Evolutionary conservation across 2,797 vertebrate genomes (phyloP).

Genomic region (Glossophaga mutica): DNA sequence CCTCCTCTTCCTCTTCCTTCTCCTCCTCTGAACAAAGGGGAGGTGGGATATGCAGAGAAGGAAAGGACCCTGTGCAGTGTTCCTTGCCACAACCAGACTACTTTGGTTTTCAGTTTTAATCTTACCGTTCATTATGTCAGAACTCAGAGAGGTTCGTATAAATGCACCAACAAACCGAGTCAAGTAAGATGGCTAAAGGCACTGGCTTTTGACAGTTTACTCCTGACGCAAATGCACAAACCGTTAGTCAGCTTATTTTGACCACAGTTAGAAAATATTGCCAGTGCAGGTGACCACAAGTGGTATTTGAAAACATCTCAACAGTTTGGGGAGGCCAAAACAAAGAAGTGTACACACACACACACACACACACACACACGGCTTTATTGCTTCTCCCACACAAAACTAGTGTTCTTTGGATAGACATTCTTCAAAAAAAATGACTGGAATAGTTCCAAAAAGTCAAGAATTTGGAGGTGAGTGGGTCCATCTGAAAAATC

Average conservation of each 20-base stretch:
- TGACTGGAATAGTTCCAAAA: constrained; percentile 38
- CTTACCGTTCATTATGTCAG: background rate
- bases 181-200: background rate
- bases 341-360: background rate
- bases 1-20: fast-evolving
- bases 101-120: background rate
- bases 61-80: fast-evolving
- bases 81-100: background rate
- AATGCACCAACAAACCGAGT: background rate
- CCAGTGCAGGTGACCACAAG: constrained; percentile 47
- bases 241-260: constrained; percentile 59
- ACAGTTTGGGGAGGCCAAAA: constrained; percentile 17
- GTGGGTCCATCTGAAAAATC: constrained; percentile 29
- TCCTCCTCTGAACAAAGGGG: too few species aligned
- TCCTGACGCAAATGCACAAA: background rate
- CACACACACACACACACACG: background rate
- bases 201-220: background rate
- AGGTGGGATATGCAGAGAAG: background rate
- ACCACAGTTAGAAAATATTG: constrained; percentile 57
- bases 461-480: constrained; percentile 26
- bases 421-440: background rate
- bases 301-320: constrained; percentile 51
- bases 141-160: background rate
- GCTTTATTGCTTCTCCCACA: background rate
- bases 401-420: constrained; percentile 28